Percentiles rank a stretch among this genome's conserved stretches.
phyloP scores from a whole-genome alignment of 1,140 invertebrate species.

The Brachionus angularis region DNA sequence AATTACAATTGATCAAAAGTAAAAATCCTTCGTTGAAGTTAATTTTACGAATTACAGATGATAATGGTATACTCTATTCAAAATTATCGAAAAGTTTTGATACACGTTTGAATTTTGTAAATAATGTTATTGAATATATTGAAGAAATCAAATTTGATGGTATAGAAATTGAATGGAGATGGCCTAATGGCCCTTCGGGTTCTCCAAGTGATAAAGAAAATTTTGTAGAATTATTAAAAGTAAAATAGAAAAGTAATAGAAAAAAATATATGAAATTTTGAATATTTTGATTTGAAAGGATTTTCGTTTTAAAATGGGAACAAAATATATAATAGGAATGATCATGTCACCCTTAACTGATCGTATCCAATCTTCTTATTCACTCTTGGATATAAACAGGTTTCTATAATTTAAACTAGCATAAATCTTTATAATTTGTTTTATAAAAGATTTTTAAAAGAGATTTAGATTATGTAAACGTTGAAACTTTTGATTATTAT shows the following conservation, averaged over 20 bases:
- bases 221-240: constrained; percentile 79
- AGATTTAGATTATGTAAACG: constrained; percentile 55
- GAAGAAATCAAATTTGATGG: constrained; percentile 89
- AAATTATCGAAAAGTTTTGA: constrained; percentile 47
- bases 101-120: constrained; percentile 48
- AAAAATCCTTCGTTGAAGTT: constrained; percentile 89
- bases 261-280: not conserved
- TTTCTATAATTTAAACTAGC: too few species aligned
- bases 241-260: too few species aligned
- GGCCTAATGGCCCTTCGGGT: constrained; percentile 83
- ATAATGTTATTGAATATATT: constrained; percentile 72
- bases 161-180: constrained; percentile 92
- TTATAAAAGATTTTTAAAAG: constrained; percentile 56
- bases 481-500: constrained; percentile 37
- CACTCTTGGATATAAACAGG: constrained; percentile 4
- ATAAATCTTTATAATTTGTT: too few species aligned
- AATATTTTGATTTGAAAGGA: constrained; percentile 10
- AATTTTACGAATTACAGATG: constrained; percentile 85
- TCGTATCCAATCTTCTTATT: constrained; percentile 9
- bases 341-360: constrained; percentile 22
- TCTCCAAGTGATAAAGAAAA: constrained; percentile 81
- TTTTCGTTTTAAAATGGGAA: constrained; percentile 8
- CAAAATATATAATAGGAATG: constrained; percentile 32
- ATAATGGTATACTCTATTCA: constrained; percentile 77
- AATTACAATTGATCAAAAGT: constrained; percentile 63